Conservation (phyloP, 2,113 vertebrate genomes). For the Gnathonemus echidnorhynchus region DNA sequence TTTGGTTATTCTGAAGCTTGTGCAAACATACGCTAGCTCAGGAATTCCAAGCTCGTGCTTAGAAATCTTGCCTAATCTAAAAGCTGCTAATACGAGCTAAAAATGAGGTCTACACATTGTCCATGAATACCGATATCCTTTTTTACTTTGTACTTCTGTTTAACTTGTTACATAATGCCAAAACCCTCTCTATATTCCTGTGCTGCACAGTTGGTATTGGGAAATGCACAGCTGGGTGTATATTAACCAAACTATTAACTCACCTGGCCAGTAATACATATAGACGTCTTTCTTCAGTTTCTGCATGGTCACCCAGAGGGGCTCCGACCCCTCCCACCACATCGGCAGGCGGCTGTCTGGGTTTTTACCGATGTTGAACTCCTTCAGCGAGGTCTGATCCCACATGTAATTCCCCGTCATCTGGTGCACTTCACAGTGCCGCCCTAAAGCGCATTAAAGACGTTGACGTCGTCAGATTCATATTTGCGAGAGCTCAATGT, state of each 20-base stretch:
- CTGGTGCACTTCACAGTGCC: conserved; percentile 81
- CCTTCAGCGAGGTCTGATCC: conserved; percentile 67
- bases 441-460: conserved; percentile 58
- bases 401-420: conserved; percentile 97
- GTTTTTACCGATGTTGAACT: conserved; percentile 84
- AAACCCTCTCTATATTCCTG: not conserved
- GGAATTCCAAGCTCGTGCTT: not conserved
- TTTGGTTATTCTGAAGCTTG: not conserved
- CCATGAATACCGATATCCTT: not conserved
- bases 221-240: not conserved
- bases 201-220: not conserved
- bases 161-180: not conserved
- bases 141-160: not conserved
- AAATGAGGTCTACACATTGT: not conserved
- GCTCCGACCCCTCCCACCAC: conserved; percentile 94
- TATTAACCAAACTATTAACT: conserved; percentile 26
- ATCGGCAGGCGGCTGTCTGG: conserved; percentile 76
- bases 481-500: not conserved
- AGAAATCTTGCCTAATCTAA: not conserved
- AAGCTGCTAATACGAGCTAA: not conserved
- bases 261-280: conserved; percentile 98
- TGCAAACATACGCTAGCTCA: not conserved
- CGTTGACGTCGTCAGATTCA: not conserved
- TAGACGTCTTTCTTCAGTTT: conserved; percentile 71
- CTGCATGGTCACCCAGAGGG: conserved; percentile 85